Conservation (phyloP, 2,888 invertebrate species). For the Lasioglossum leucozonium region DNA sequence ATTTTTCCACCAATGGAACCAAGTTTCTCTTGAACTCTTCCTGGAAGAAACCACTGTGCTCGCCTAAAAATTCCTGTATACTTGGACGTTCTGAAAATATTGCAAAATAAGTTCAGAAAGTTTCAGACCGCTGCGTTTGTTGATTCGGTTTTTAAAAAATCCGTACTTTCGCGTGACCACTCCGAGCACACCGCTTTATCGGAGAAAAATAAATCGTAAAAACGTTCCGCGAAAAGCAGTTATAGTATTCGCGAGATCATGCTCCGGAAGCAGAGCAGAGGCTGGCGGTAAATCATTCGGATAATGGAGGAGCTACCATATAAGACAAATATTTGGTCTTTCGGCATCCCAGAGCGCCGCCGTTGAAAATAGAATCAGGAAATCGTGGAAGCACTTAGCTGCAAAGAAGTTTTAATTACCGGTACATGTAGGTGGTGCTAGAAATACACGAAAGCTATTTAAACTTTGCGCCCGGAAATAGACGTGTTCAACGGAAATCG, state of each 20-base stretch:
- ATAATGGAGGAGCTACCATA: slow-evolving; percentile 20
- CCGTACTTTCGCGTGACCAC: background rate
- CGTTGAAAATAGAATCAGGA: background rate
- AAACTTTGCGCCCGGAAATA: background rate
- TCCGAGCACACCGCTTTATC: background rate
- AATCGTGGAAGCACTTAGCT: background rate
- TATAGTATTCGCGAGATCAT: background rate
- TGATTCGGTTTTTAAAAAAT: background rate
- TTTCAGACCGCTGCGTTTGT: background rate
- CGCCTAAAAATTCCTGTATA: background rate
- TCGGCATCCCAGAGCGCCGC: background rate
- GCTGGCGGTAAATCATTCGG: slow-evolving; percentile 11
- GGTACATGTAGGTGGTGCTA: background rate
- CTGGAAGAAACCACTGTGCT: background rate
- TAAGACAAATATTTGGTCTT: slow-evolving; percentile 22
- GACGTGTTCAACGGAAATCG: background rate
- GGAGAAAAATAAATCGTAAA: background rate
- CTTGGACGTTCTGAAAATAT: background rate
- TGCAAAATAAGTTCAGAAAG: background rate
- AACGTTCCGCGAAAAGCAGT: background rate
- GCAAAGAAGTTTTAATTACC: slow-evolving; percentile 15
- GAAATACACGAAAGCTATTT: background rate
- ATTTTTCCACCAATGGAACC: background rate
- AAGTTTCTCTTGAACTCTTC: background rate
- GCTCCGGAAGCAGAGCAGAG: background rate